These are phyloP conservation scores for Himalopsyche japonica DNA, from an alignment of 2,888 invertebrate genomes.

Conservation along the genomic window DNA sequence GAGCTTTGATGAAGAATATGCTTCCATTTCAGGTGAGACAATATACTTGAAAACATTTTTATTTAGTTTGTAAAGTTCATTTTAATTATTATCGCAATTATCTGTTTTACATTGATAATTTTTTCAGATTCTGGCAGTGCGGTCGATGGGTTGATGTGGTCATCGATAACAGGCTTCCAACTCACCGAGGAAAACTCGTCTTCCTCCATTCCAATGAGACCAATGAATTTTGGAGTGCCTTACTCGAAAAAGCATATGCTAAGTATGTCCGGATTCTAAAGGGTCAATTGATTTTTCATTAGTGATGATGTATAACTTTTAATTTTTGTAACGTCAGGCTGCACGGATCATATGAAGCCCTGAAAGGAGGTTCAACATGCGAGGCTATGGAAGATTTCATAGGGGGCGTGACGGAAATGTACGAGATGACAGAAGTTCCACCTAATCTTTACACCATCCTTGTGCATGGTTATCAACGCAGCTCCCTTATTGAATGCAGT, in stretches of 20 bases:
- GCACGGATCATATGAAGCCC: slow-evolving; percentile 95
- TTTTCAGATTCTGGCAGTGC: slow-evolving; percentile 87
- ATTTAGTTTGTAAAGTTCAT: not conserved
- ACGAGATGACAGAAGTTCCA: slow-evolving; percentile 81
- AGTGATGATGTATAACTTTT: not conserved
- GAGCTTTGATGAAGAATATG: slow-evolving; percentile 89
- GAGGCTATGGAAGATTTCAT: slow-evolving; percentile 99
- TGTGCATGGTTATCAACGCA: slow-evolving; percentile 86
- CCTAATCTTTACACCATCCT: slow-evolving; percentile 86
- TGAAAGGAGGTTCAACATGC: slow-evolving; percentile 95
- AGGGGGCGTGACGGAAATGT: slow-evolving; percentile 92
- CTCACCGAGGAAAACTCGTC: slow-evolving; percentile 78
- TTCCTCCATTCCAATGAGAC: slow-evolving; percentile 85
- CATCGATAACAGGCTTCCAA: slow-evolving; percentile 90
- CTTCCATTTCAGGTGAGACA: slow-evolving; percentile 87
- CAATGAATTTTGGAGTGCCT: slow-evolving; percentile 95
- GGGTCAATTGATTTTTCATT: not conserved
- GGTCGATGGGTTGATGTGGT: slow-evolving; percentile 93
- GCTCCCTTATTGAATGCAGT: slow-evolving; percentile 94
- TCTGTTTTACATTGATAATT: not conserved
- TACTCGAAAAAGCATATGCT: slow-evolving; percentile 94
- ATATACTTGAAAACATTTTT: not conserved
- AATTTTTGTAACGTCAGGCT: slow-evolving; percentile 60
- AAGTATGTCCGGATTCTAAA: slow-evolving; percentile 62
- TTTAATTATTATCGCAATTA: not conserved